These are phyloP conservation scores for Onychomys leucogaster DNA, from an alignment of 2,797 vertebrate species.

Conservation along the genomic window DNA sequence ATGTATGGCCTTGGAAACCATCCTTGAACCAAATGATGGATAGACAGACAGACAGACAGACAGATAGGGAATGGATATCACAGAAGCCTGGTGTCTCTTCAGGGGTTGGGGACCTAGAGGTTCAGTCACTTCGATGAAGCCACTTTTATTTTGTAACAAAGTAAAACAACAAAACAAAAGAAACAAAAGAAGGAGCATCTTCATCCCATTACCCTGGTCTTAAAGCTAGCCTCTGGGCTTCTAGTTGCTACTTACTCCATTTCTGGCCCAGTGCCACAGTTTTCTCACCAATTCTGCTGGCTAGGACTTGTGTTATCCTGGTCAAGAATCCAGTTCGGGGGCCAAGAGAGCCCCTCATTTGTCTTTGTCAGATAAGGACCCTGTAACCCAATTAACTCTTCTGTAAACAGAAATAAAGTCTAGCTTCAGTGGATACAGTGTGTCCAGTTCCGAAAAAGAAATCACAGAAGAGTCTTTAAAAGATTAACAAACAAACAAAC, in stretches of 20 bases:
- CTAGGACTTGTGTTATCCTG: background rate
- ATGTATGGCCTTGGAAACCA: background rate
- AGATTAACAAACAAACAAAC: background rate
- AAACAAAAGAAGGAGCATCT: background rate
- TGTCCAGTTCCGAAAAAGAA: background rate
- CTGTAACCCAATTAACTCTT: background rate
- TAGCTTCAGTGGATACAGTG: background rate
- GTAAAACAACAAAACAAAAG: background rate
- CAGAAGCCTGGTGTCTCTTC: background rate
- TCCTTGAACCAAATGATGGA: background rate
- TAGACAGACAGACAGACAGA: background rate
- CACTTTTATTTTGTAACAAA: background rate
- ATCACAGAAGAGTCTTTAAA: background rate
- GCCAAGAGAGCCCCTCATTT: background rate
- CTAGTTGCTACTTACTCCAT: background rate
- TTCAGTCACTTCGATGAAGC: background rate
- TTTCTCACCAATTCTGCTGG: background rate
- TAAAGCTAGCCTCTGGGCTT: background rate
- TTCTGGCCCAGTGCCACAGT: background rate
- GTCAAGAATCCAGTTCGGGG: background rate
- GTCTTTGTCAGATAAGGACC: background rate
- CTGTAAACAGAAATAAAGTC: conserved; percentile 32
- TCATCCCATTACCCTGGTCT: background rate
- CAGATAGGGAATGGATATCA: background rate
- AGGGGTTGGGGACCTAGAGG: background rate